Evolutionary conservation across 2,888 invertebrate genomes (phyloP).

Genomic region (Dyspetes luteomarginatus): DNA sequence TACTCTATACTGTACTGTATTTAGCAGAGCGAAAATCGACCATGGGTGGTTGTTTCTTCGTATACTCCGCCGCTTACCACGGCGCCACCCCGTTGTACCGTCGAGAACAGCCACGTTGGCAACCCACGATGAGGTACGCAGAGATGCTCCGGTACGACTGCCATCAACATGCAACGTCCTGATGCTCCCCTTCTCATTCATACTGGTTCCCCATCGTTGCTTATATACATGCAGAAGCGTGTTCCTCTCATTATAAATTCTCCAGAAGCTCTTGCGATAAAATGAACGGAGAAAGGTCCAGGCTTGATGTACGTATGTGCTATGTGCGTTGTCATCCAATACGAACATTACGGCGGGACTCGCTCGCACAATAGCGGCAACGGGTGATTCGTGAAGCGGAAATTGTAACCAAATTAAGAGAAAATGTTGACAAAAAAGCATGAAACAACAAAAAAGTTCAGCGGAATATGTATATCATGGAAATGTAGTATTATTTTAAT

Average conservation of each 20-base stretch:
- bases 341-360: conserved; percentile 60
- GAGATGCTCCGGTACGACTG: conserved; percentile 36
- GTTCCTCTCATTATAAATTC: conserved; percentile 79
- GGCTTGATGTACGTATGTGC: conserved; percentile 67
- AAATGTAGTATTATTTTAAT: no score
- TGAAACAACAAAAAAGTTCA: no score
- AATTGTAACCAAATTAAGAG: no score
- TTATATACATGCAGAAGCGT: conserved; percentile 54
- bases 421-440: no score
- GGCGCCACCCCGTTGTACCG: not conserved
- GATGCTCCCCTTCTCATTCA: conserved; percentile 36
- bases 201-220: conserved; percentile 11
- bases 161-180: conserved; percentile 54
- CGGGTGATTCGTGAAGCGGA: conserved; percentile 76
- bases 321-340: conserved; percentile 49
- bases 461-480: no score
- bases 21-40: conserved; percentile 33
- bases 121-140: conserved; percentile 30
- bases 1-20: conserved; percentile 35
- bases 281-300: conserved; percentile 57
- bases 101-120: conserved; percentile 57
- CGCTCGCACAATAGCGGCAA: conserved; percentile 76
- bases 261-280: conserved; percentile 74
- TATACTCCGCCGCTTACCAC: conserved; percentile 38
- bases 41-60: conserved; percentile 54